Conservation (phyloP, 2,888 invertebrate genomes). For the Polyommatus iphigenia region DNA sequence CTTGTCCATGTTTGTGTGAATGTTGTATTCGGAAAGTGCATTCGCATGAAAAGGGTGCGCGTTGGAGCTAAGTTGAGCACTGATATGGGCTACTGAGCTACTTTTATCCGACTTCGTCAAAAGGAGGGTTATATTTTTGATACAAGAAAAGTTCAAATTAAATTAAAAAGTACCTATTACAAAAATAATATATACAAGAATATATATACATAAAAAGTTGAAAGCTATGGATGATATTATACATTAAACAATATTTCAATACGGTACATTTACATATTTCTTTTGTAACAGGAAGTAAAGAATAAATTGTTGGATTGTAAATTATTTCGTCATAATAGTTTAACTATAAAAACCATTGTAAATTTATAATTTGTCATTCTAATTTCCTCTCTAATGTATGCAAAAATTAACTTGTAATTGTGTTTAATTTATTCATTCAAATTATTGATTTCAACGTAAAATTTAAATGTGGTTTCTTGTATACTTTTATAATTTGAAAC, state of each 20-base stretch:
- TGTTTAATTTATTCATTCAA: constrained; percentile 1
- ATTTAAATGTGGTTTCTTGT: neutral
- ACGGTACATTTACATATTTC: neutral
- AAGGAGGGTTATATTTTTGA: neutral
- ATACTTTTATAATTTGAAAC: constrained; percentile 6
- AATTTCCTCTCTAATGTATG: constrained; percentile 17
- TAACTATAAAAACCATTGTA: neutral
- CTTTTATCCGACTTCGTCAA: neutral
- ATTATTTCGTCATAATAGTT: neutral
- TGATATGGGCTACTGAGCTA: neutral
- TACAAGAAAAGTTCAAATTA: too few relatives aligned
- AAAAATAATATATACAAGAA: neutral
- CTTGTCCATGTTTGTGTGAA: constrained; percentile 18
- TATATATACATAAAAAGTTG: neutral
- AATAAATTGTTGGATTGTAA: neutral
- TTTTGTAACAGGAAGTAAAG: neutral
- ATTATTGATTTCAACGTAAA: constrained; percentile 3
- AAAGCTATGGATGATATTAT: neutral
- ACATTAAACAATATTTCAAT: neutral
- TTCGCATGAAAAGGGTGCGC: constrained; percentile 19
- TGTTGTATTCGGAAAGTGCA: constrained; percentile 40
- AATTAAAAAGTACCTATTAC: too few relatives aligned
- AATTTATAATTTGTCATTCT: constrained; percentile 20
- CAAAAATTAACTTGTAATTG: constrained; percentile 23
- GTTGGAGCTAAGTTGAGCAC: neutral